phyloP scores from a whole-genome alignment of 2,113 vertebrate species.

The Colaptes auratus region DNA sequence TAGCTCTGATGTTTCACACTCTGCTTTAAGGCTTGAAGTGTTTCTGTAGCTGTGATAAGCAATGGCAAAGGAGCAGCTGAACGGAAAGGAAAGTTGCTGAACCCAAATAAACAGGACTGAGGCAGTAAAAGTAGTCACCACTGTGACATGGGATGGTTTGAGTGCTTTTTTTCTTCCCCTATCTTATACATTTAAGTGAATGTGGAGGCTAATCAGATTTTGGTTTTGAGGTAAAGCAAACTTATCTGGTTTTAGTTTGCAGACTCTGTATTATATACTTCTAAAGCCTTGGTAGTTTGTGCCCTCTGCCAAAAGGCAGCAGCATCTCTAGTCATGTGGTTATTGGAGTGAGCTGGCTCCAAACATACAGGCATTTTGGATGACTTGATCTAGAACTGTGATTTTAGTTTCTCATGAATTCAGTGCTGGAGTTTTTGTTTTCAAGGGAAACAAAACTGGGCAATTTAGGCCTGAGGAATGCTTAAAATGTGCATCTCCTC shows the following conservation, averaged over 20 bases:
- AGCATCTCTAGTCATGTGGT: background rate
- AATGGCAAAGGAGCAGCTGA: background rate
- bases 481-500: background rate
- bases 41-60: background rate
- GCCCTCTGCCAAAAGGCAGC: background rate
- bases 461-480: background rate
- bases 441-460: background rate
- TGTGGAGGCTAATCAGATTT: background rate
- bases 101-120: background rate
- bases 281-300: background rate
- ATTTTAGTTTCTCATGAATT: background rate
- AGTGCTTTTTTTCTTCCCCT: background rate
- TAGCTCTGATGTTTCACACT: background rate
- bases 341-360: background rate
- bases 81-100: background rate
- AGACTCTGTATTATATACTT: background rate
- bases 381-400: background rate
- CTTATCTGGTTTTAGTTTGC: background rate
- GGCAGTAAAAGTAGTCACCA: background rate
- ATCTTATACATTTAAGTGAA: background rate
- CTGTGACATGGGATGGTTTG: background rate
- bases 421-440: background rate
- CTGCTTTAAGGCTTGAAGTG: background rate
- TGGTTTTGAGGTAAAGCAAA: background rate
- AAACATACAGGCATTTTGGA: background rate